Base-by-base conservation (phyloP, 2,113 vertebrate genomes). In the Antennarius striatus region DNA sequence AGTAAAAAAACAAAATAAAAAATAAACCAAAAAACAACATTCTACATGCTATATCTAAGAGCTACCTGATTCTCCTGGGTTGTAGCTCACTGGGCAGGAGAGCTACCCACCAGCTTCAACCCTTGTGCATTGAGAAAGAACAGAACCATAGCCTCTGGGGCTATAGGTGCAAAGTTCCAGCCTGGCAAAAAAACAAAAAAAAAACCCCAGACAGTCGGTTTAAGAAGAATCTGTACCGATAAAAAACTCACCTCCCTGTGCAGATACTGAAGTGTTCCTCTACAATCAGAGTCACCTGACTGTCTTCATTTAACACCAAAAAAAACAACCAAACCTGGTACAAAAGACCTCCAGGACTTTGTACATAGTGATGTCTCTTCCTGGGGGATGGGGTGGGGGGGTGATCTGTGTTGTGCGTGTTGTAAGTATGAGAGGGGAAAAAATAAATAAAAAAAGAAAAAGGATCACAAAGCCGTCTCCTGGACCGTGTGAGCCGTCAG, bases 381-480 rank as follows among this genome's bases (percentile, higher is more conserved):
- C 45, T 10, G 3, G 10, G 22, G 22, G 22, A 22, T 2, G 8
- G 15, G 3, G 8, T 3, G 16, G 15, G 1, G n/a, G 49, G 2
- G 1, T 16, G 6, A 10, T 22, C 10, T 10, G 3, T 10, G 17
- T 57, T 1, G 4, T 14, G 32, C 10, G 3, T 10, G 17, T 57
- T 1, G 4, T 14, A 40, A 28, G n/a, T 5, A 40, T 39, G 11
- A 67, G 3, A 1, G 11, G 3, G 42, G 6, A 3, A 10, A 10
- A 40, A 40, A 40, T 2, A 10, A 40, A n/a, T n/a, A 10, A 10
- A 40, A 40, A 10, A 11, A 28, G 3, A 32, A 40, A 15, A 5
- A 14, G 12, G 17, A 15, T 95, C 90, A 96, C 68, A 95, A 83
- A 7, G 93, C 90, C 0, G 95, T 95, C 85, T 96, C 95, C 54